Base-by-base conservation (phyloP, 1,140 invertebrate genomes). In the Orius insidiosus region DNA sequence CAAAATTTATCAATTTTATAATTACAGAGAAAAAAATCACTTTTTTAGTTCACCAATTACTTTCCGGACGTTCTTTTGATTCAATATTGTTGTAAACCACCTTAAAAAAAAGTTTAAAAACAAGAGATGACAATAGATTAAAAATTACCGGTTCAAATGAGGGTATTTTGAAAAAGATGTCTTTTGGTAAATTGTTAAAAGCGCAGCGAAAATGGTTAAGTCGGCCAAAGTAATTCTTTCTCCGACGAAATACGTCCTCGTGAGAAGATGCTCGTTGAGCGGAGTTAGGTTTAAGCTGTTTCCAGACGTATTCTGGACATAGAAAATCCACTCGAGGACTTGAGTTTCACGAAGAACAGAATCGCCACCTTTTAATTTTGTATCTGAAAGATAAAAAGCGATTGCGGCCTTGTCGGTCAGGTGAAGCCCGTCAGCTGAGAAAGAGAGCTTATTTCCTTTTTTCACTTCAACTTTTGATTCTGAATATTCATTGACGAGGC, bases 171-270 rank as follows among this genome's bases (percentile, higher is more conserved):
- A 24, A 24, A 24, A 24, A 24, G 64, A 7, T 24, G 7, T 24
- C 7, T 24, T 24, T 24, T 24, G 24, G 24, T 7, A 4, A 4
- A 37, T 59, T n/a, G 71, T 68, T 13, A 63, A 18, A 13, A 85
- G 56, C 47, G 69, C 64, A 45, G 70, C 68, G 47, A 71, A 71
- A 10, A 85, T 60, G 19, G 66, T 59, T 51, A 86, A 71, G 62
- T 86, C 83, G 47, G 82, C 83, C 40, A 82, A 64, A 24, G 77
- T 72, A 1, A 85, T 67, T 37, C 70, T 60, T 57, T 86, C 80
- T 24, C 73, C 76, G 24, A 83, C 78, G 11, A 87, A 61, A 62
- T 69, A 87, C 1, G 78, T 86, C 34, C 66, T 64, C 5, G 65
- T 65, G 14, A 68, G 51, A 5, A 86, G 60, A 53, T 71, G 57